phyloP scores from a whole-genome alignment of 2,888 invertebrate species.

The Podotricha telesiphe region DNA sequence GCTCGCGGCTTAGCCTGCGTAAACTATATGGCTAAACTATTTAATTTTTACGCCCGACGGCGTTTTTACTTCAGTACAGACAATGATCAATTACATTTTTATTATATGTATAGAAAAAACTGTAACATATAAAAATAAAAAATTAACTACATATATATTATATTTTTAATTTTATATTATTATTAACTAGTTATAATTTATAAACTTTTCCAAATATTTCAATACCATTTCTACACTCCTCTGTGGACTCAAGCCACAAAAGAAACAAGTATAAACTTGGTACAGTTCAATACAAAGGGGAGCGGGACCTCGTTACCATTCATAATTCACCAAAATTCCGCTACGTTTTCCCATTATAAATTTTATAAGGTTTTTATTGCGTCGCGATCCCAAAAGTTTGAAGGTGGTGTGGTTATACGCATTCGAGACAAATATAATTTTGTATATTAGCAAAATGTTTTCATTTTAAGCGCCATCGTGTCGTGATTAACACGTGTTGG shows the following conservation, averaged over 20 bases:
- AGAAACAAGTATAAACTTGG: constrained; percentile 75
- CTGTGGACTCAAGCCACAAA: constrained; percentile 66
- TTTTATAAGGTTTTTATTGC: constrained; percentile 83
- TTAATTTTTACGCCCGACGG: too few species aligned
- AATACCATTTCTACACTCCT: neutral
- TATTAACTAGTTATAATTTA: too few species aligned
- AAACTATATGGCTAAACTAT: too few species aligned
- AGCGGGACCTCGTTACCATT: constrained; percentile 77
- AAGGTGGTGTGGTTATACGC: constrained; percentile 55
- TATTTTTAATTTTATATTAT: too few species aligned
- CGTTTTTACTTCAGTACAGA: too few species aligned
- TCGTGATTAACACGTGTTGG: too few species aligned
- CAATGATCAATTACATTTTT: too few species aligned
- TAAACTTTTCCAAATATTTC: neutral
- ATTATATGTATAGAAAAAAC: too few species aligned
- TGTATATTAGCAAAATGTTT: neutral
- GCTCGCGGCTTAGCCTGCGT: too few species aligned
- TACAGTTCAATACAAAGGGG: constrained; percentile 53
- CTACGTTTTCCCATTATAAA: constrained; percentile 83
- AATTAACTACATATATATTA: too few species aligned
- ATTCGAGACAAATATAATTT: constrained; percentile 4
- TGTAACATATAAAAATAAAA: too few species aligned
- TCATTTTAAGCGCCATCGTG: neutral
- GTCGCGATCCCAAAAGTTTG: constrained; percentile 58
- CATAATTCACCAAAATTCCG: constrained; percentile 81